These are phyloP conservation scores for Phytoseiulus persimilis DNA, from an alignment of 2,888 invertebrate species.

Conservation along the genomic window DNA sequence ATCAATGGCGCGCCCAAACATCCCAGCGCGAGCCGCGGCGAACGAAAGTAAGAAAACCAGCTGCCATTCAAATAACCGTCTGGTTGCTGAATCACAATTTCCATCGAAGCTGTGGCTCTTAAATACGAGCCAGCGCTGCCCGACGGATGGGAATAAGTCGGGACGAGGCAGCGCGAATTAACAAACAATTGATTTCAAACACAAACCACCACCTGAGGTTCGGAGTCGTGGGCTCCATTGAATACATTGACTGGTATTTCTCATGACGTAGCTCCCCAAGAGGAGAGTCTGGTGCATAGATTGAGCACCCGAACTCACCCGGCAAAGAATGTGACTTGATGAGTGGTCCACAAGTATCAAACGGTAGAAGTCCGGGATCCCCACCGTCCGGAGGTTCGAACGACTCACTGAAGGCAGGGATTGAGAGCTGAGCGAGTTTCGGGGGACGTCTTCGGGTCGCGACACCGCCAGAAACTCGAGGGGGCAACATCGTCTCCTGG, in stretches of 20 bases:
- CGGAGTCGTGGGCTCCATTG: no score
- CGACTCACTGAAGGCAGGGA: conserved; percentile 16
- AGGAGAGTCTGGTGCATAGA: no score
- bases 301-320: conserved; percentile 1
- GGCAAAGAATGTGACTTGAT: conserved; percentile 12
- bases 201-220: no score
- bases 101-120: background rate
- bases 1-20: background rate
- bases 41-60: no score
- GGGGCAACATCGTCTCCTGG: conserved; percentile 22
- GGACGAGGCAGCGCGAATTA: no score
- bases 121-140: no score
- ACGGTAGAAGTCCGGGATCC: background rate
- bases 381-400: background rate
- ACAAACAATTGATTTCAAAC: no score
- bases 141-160: no score
- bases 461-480: background rate
- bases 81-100: background rate
- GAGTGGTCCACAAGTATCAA: conserved; percentile 10
- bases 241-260: no score
- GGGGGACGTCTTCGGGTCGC: conserved; percentile 9
- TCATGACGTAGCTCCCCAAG: no score
- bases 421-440: conserved; percentile 26
- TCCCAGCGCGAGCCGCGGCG: background rate
- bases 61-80: background rate